Evolutionary conservation across 2,797 vertebrate genomes (phyloP).

Genomic region (Meda fulgida): DNA sequence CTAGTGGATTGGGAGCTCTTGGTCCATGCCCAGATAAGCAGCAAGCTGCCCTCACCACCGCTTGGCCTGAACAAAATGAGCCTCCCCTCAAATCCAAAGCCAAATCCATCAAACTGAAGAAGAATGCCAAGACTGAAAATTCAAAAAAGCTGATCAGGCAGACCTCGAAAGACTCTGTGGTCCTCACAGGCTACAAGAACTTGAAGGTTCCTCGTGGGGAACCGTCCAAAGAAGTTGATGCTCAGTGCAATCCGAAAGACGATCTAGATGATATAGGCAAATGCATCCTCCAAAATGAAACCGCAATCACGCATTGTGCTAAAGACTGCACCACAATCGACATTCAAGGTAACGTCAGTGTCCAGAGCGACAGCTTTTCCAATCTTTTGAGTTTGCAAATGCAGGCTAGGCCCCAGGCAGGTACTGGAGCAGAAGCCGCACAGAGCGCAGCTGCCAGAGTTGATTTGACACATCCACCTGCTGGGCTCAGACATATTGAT

Average conservation of each 20-base stretch:
- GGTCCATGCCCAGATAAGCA: conserved; percentile 83
- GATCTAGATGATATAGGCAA: conserved; percentile 74
- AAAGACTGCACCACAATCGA: conserved; percentile 72
- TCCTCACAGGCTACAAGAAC: conserved; percentile 95
- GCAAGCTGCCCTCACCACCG: conserved; percentile 73
- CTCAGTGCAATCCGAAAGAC: conserved; percentile 78
- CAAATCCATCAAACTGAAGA: conserved; percentile 93
- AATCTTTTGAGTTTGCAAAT: conserved; percentile 76
- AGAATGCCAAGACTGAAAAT: conserved; percentile 91
- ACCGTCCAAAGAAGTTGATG: conserved; percentile 80
- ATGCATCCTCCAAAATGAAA: conserved; percentile 75
- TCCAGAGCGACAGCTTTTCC: conserved; percentile 73
- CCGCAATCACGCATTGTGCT: conserved; percentile 69
- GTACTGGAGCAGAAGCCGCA: conserved; percentile 77
- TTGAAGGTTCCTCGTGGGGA: conserved; percentile 85
- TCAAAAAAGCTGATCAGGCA: conserved; percentile 92
- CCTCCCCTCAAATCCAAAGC: conserved; percentile 90
- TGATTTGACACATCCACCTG: conserved; percentile 63
- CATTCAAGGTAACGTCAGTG: conserved; percentile 70
- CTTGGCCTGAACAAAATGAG: conserved; percentile 86
- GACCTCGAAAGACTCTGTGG: conserved; percentile 93
- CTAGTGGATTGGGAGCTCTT: conserved; percentile 75
- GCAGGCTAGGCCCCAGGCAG: conserved; percentile 80
- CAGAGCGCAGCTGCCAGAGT: conserved; percentile 72
- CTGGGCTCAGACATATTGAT: conserved; percentile 80